Base-by-base conservation (phyloP, 2,888 invertebrate genomes). In the Lobophora halterata region DNA sequence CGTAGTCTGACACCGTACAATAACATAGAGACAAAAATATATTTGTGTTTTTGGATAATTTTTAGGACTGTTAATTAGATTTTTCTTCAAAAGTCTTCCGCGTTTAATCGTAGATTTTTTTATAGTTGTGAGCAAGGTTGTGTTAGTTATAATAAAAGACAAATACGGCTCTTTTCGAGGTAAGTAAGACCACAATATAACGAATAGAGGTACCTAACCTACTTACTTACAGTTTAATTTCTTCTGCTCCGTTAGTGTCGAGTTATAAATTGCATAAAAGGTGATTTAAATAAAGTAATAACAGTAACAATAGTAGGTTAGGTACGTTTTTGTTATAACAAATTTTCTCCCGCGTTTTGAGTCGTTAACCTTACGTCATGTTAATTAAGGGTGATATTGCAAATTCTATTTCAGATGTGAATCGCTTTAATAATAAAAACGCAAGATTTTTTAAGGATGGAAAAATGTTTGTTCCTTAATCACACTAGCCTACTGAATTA, bases 41-140 rank as follows among this genome's bases (percentile, higher is more conserved):
- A 49, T 44, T 47, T 42, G 42, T 50, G 44, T 51, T 55, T 68
- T 63, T 61, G 27, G 41, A 44, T 11, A 4, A 18, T 16, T 45
- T 41, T 45, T 42, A 20, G 12, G 38, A 39, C 42, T 49, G 44
- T 52, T 49, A 25, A n/a, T 34, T 23, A 29, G 8, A 39, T 35
- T 49, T 49, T 61, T 63, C 46, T 46, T 58, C 37, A 9, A 34
- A 53, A 54, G 59, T 65, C 58, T 68, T 65, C 59, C 56, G 45
- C 44, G 46, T 51, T 43, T 50, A 56, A 60, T 62, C 52, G 32
- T 57, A 53, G 28, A 47, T 52, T 55, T 47, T 55, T 64, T 63
- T 55, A 46, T 58, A 60, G 66, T 71, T 74, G 72, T 76, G 68
- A 54, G 52, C 24, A 64, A 65, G 79, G 77, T 81, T 81, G 81